Conservation (phyloP, 1,140 invertebrate species). For the Anadara kagoshimensis region DNA sequence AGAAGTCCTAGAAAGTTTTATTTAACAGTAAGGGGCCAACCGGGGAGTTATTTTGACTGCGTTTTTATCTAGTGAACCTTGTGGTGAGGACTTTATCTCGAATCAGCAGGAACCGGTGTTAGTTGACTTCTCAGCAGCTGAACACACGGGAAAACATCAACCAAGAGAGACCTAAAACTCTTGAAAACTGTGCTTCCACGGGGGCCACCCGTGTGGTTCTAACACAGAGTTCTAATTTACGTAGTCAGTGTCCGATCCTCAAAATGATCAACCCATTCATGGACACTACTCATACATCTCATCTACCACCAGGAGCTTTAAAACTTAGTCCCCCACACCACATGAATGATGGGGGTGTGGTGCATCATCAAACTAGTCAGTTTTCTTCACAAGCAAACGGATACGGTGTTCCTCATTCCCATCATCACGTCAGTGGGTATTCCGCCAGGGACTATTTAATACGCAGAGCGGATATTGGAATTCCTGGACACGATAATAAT, state of each 20-base stretch:
- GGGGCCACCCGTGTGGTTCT: no score
- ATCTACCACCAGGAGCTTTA: slow-evolving; percentile 77
- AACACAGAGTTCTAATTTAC: no score
- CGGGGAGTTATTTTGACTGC: no score
- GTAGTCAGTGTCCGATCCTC: not conserved
- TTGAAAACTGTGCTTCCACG: no score
- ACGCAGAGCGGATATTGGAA: slow-evolving; percentile 77
- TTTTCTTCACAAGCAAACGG: slow-evolving; percentile 75
- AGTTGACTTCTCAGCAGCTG: no score
- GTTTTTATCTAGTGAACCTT: no score
- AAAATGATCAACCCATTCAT: slow-evolving; percentile 88
- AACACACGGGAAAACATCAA: no score
- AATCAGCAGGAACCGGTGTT: no score
- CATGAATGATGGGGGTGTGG: slow-evolving; percentile 66
- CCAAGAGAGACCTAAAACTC: no score
- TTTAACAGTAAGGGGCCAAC: no score
- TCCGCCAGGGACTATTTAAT: slow-evolving; percentile 85
- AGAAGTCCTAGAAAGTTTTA: no score
- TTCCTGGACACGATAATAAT: slow-evolving; percentile 62
- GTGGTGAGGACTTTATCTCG: no score
- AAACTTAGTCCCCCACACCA: slow-evolving; percentile 83
- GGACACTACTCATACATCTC: slow-evolving; percentile 80
- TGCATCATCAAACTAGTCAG: slow-evolving; percentile 66
- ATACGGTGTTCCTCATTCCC: slow-evolving; percentile 76
- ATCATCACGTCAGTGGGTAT: slow-evolving; percentile 78